Conservation (phyloP, 2,797 vertebrate genomes). For the Labroides dimidiatus region DNA sequence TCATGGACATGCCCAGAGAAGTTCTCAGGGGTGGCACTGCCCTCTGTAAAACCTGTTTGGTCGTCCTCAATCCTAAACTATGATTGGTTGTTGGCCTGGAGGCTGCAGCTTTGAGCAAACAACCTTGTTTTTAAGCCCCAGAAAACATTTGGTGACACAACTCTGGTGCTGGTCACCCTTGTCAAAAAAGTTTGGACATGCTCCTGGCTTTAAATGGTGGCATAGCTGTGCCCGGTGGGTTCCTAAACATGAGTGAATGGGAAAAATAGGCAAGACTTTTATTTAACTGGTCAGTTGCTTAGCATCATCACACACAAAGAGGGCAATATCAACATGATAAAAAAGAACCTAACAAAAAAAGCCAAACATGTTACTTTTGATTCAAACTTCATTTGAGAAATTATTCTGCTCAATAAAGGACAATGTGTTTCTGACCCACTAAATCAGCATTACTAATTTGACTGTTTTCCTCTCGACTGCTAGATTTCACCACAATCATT, state of each 20-base stretch:
- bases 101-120: too few relatives aligned
- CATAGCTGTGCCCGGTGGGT: constrained; percentile 18
- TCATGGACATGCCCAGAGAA: too few relatives aligned
- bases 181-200: not conserved
- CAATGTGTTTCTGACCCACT: constrained; percentile 79
- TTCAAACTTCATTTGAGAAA: constrained; percentile 14
- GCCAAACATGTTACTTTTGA: constrained; percentile 15
- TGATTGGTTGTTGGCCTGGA: too few relatives aligned
- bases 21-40: too few relatives aligned
- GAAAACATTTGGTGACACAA: too few relatives aligned
- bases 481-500: constrained; percentile 19
- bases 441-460: constrained; percentile 42
- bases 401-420: constrained; percentile 47
- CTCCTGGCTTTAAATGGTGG: too few relatives aligned
- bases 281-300: constrained; percentile 3
- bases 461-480: constrained; percentile 34
- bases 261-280: constrained; percentile 2
- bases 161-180: too few relatives aligned
- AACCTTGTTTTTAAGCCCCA: too few relatives aligned
- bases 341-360: not conserved
- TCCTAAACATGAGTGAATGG: constrained; percentile 10
- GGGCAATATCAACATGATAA: constrained; percentile 29
- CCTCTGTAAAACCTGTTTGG: too few relatives aligned
- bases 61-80: too few relatives aligned
- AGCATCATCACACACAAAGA: constrained; percentile 6